These are phyloP conservation scores for Tangachromis dhanisi DNA, from an alignment of 2,113 vertebrate species.

Conservation along the genomic window DNA sequence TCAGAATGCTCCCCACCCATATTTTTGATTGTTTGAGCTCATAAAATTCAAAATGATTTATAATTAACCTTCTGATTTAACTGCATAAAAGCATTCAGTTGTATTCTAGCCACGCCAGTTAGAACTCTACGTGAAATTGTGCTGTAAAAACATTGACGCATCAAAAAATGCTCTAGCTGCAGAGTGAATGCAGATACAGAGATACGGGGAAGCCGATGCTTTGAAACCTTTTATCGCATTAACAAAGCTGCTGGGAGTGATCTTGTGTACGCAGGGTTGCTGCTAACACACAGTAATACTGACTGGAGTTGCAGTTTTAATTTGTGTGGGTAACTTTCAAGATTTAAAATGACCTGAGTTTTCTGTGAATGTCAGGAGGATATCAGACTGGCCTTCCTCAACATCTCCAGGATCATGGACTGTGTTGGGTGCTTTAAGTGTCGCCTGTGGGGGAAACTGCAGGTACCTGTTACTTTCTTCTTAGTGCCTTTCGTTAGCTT, in stretches of 20 bases:
- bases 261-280: background rate
- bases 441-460: constrained; percentile 91
- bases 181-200: background rate
- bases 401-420: constrained; percentile 95
- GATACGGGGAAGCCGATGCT: background rate
- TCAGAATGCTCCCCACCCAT: background rate
- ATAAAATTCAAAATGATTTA: background rate
- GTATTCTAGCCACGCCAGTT: background rate
- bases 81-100: background rate
- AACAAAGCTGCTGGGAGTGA: background rate
- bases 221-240: background rate
- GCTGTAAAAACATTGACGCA: background rate
- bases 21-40: background rate
- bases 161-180: background rate
- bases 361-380: constrained; percentile 74
- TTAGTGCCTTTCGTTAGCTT: background rate
- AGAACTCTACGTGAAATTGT: background rate
- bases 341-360: background rate
- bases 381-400: constrained; percentile 84
- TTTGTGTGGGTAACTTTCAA: background rate
- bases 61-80: background rate
- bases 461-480: constrained; percentile 54
- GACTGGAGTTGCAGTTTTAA: background rate
- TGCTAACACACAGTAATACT: background rate
- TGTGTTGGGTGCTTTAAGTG: constrained; percentile 94